Base-by-base conservation (phyloP, 2,113 vertebrate genomes). In the Alosa alosa region DNA sequence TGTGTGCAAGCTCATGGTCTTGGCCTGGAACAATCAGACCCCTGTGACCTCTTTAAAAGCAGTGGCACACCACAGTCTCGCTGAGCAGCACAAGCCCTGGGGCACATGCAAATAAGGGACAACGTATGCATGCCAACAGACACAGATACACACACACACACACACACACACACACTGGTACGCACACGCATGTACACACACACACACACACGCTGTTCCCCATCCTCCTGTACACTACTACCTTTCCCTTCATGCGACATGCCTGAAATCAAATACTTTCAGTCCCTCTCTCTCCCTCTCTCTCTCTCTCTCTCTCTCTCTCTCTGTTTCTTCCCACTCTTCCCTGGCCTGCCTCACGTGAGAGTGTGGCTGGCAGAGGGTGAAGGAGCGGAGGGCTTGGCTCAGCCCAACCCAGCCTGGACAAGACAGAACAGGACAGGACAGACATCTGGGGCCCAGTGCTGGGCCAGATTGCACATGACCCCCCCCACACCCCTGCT, bases 391-490 rank as follows among this genome's bases (percentile, higher is more conserved):
- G 64, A 72, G 25, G 25, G 31, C 55, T 60, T 18, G 18, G 6
- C 20, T 5, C 41, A 44, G 41, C 41, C 41, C 41, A 44, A 44
- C 41, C 41, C 13, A 18, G 55, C 20, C 57, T 1, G 0, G 0
- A 1, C 81, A 50, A 55, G 47, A 55, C 31, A 47, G 41, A 50
- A 18, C n/a, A 15, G 75, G 52, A 45, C n/a, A 64, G 78, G 41
- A 6, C 49, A 89, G 88, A 91, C 87, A 87, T 88, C 83, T 81
- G 82, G 82, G 44, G 50, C 45, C 50, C 10, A 44, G 72, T 15
- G 25, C 25, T 90, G 88, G 86, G 86, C 90, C 89, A 91, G 90
- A 93, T 85, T 87, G 83, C 85, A 90, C 86, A 88, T 84, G 82
- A 86, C 89, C 89, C 83, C 25, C 85, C 13, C 50, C 50, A 6